These are phyloP conservation scores for Apoda limacodes DNA, from an alignment of 2,888 invertebrate species.

Conservation along the genomic window DNA sequence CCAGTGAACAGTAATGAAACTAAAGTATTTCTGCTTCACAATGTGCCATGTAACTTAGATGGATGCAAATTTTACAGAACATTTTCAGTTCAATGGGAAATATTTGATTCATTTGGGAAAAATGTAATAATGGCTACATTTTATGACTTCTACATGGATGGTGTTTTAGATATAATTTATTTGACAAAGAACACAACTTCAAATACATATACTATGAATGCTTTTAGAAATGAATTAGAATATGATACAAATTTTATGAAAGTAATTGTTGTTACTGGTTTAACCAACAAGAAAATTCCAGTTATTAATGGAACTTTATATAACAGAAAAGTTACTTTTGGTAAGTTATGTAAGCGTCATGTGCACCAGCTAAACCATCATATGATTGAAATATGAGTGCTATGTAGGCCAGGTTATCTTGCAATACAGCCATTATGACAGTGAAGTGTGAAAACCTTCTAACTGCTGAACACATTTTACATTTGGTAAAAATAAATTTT, in stretches of 20 bases:
- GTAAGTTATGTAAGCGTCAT: constrained; percentile 44
- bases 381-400: too few species aligned
- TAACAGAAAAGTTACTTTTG: constrained; percentile 82
- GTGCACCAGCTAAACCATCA: too few species aligned
- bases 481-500: too few species aligned
- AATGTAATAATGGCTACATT: constrained; percentile 88
- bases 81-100: constrained; percentile 82
- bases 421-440: too few species aligned
- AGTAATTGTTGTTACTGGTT: constrained; percentile 91
- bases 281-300: constrained; percentile 77
- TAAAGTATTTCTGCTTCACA: constrained; percentile 82
- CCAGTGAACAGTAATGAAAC: constrained; percentile 53
- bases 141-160: constrained; percentile 95
- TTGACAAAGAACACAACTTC: constrained; percentile 68
- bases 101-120: constrained; percentile 76
- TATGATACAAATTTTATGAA: constrained; percentile 97
- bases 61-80: constrained; percentile 78
- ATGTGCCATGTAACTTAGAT: constrained; percentile 75
- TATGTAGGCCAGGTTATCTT: too few species aligned
- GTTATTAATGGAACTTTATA: constrained; percentile 80
- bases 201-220: constrained; percentile 73
- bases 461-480: too few species aligned
- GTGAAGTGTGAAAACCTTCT: too few species aligned
- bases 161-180: constrained; percentile 90
- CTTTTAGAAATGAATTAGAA: constrained; percentile 88